These are phyloP conservation scores for Lepidocolaptes lacrymiger DNA, from an alignment of 2,797 vertebrate species.

Conservation along the genomic window DNA sequence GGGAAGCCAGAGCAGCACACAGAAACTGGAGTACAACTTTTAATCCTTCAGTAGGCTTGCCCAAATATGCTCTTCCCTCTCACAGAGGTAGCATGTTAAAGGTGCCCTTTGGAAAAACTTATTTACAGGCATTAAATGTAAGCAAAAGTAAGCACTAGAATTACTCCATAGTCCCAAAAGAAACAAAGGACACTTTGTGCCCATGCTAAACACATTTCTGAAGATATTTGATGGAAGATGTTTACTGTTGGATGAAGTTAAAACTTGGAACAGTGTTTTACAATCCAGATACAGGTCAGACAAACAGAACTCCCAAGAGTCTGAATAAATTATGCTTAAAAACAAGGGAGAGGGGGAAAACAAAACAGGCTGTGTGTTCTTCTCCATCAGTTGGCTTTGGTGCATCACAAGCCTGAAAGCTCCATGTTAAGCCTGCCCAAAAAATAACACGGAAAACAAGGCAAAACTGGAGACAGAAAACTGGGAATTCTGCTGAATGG, in stretches of 20 bases:
- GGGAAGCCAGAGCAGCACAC: not conserved
- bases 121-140: not conserved
- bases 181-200: not conserved
- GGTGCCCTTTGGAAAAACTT: not conserved
- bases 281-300: not conserved
- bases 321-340: not conserved
- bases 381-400: not conserved
- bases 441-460: not conserved
- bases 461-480: not conserved
- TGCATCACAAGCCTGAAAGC: not conserved
- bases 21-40: not conserved
- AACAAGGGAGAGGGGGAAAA: not conserved
- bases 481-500: not conserved
- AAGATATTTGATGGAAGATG: not conserved
- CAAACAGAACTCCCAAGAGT: not conserved
- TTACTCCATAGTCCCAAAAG: not conserved
- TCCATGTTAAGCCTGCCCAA: not conserved
- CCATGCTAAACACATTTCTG: not conserved
- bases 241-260: constrained; percentile 9
- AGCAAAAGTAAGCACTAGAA: not conserved
- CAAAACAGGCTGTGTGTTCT: not conserved
- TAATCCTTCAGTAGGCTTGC: not conserved
- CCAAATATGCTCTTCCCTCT: not conserved
- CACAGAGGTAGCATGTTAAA: not conserved
- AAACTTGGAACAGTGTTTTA: not conserved